phyloP scores from a whole-genome alignment of 2,888 invertebrate genomes.

The Pammene fasciana region DNA sequence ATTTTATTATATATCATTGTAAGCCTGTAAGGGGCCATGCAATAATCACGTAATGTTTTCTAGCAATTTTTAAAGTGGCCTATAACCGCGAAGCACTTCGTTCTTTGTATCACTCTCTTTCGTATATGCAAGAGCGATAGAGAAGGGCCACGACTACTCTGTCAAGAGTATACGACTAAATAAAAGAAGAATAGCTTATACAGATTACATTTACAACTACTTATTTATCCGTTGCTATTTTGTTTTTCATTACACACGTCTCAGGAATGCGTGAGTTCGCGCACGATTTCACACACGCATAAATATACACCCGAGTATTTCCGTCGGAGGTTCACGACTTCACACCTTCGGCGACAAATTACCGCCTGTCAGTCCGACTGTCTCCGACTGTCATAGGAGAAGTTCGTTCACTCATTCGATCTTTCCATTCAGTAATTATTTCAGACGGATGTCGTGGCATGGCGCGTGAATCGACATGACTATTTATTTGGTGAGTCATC shows the following conservation, averaged over 20 bases:
- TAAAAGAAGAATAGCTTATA: too few species aligned
- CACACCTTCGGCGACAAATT: slow-evolving; percentile 36
- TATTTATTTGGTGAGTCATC: too few species aligned
- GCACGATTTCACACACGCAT: slow-evolving; percentile 6
- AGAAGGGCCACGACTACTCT: too few species aligned
- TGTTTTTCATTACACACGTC: neutral
- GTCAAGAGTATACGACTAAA: too few species aligned
- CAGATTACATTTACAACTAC: neutral
- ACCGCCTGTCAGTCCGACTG: slow-evolving; percentile 27
- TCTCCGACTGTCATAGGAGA: slow-evolving; percentile 4
- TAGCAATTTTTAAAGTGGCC: too few species aligned
- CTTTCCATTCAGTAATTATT: neutral
- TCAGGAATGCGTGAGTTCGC: slow-evolving; percentile 19
- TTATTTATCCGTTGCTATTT: neutral
- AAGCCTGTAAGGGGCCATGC: too few species aligned
- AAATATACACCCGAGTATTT: slow-evolving; percentile 24
- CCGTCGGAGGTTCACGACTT: slow-evolving; percentile 3
- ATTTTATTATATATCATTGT: too few species aligned
- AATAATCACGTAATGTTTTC: too few species aligned
- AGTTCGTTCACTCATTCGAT: neutral
- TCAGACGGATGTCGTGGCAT: neutral
- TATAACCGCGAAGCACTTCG: too few species aligned
- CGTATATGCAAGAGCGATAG: too few species aligned
- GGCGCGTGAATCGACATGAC: too few species aligned
- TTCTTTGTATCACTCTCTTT: too few species aligned